Conservation (phyloP, 2,113 vertebrate genomes). For the Lates calcarifer region DNA sequence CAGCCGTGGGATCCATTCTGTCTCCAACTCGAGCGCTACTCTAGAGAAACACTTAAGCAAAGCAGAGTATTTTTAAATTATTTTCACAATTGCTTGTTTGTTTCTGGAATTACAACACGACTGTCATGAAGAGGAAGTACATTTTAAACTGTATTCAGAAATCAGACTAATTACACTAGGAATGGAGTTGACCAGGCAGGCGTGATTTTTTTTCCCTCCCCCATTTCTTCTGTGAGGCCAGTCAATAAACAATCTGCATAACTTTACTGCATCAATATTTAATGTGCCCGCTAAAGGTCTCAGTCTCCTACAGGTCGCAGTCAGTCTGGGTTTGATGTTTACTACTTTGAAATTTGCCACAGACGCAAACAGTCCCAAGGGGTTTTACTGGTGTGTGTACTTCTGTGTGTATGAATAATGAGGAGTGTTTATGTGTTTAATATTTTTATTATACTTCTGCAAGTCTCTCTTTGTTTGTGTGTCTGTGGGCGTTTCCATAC, state of each 20-base stretch:
- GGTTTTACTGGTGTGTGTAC: slow-evolving; percentile 31
- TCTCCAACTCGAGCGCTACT: slow-evolving; percentile 65
- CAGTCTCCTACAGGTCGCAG: slow-evolving; percentile 82
- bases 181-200: slow-evolving; percentile 73
- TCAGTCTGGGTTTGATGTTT: slow-evolving; percentile 84
- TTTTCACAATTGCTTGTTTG: slow-evolving; percentile 77
- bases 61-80: slow-evolving; percentile 65
- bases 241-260: slow-evolving; percentile 93
- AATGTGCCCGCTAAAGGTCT: slow-evolving; percentile 87
- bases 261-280: slow-evolving; percentile 91
- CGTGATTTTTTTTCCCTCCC: slow-evolving; percentile 33
- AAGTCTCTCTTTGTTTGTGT: slow-evolving; percentile 57
- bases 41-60: slow-evolving; percentile 67
- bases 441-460: slow-evolving; percentile 62
- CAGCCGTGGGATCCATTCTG: slow-evolving; percentile 57
- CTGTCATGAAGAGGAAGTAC: slow-evolving; percentile 52
- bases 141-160: slow-evolving; percentile 72
- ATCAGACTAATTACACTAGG: slow-evolving; percentile 74
- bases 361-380: slow-evolving; percentile 81
- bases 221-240: slow-evolving; percentile 72
- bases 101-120: slow-evolving; percentile 64
- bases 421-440: slow-evolving; percentile 61
- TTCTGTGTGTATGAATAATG: slow-evolving; percentile 54
- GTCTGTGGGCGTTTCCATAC: slow-evolving; percentile 64
- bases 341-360: slow-evolving; percentile 86